These are phyloP conservation scores for Myzus persicae DNA, from an alignment of 1,140 invertebrate species.

Conservation along the genomic window DNA sequence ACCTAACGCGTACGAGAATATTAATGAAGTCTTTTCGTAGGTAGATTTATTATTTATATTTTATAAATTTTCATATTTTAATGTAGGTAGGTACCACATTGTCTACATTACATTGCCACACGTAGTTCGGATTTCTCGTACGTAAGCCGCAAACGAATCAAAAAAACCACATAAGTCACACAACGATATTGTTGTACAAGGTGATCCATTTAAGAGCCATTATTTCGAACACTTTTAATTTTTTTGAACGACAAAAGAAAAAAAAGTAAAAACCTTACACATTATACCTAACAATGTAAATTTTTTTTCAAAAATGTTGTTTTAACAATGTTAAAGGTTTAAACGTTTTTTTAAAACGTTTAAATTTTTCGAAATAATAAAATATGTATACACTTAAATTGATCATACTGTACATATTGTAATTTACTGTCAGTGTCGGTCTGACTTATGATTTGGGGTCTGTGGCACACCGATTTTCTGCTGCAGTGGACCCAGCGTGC, in stretches of 20 bases:
- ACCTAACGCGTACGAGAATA: not conserved
- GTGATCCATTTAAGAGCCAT: not conserved
- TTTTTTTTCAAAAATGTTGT: not conserved
- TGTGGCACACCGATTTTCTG: not conserved
- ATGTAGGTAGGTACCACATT: not conserved
- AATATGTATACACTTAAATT: not conserved
- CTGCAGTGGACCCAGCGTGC: not conserved
- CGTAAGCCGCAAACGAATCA: not conserved
- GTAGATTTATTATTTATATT: not conserved
- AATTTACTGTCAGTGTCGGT: not conserved
- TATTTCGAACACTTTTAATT: not conserved
- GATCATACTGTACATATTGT: not conserved
- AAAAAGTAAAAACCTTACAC: not conserved
- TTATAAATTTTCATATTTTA: conserved; percentile 6
- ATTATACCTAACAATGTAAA: not conserved
- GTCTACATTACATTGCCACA: not conserved
- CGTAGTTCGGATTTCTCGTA: not conserved
- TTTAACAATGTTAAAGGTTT: not conserved
- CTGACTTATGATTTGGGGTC: not conserved
- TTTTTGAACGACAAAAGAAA: not conserved
- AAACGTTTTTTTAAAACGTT: not conserved
- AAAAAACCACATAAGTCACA: not conserved
- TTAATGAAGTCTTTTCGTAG: not conserved
- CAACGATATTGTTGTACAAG: not conserved
- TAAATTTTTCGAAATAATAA: not conserved